Percentiles rank a stretch among this genome's conserved stretches.
Conservation (phyloP, 1,140 invertebrate species). For the Proctacanthus coquilletti region DNA sequence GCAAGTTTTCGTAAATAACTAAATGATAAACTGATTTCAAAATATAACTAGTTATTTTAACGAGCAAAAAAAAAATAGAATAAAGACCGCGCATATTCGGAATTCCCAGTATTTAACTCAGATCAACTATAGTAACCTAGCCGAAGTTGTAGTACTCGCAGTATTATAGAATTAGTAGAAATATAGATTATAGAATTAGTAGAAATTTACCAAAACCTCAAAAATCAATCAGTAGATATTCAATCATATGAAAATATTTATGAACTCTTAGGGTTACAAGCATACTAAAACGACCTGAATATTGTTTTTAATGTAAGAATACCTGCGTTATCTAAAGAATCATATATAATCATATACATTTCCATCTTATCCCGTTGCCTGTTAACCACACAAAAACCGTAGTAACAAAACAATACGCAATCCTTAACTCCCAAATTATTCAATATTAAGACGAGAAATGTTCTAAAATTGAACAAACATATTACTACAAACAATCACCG, state of each 20-base stretch:
- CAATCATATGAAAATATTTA: background rate
- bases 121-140: background rate
- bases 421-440: background rate
- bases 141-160: background rate
- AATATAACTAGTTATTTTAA: background rate
- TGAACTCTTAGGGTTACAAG: conserved; percentile 1
- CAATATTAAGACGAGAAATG: background rate
- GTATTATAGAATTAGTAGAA: background rate
- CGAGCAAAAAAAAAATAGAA: background rate
- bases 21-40: background rate
- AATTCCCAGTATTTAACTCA: background rate
- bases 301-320: conserved; percentile 1
- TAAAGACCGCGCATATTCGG: background rate
- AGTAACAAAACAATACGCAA: background rate
- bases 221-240: background rate
- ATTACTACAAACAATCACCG: background rate
- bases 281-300: background rate
- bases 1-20: background rate
- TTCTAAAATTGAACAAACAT: background rate
- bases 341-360: background rate
- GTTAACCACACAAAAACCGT: background rate
- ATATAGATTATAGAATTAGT: background rate
- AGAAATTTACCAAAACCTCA: background rate
- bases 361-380: background rate
- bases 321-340: background rate